Percentiles rank a stretch among this genome's conserved stretches.
These are phyloP conservation scores for Myxocyprinus asiaticus DNA, from an alignment of 2,113 vertebrate species.

Conservation along the genomic window DNA sequence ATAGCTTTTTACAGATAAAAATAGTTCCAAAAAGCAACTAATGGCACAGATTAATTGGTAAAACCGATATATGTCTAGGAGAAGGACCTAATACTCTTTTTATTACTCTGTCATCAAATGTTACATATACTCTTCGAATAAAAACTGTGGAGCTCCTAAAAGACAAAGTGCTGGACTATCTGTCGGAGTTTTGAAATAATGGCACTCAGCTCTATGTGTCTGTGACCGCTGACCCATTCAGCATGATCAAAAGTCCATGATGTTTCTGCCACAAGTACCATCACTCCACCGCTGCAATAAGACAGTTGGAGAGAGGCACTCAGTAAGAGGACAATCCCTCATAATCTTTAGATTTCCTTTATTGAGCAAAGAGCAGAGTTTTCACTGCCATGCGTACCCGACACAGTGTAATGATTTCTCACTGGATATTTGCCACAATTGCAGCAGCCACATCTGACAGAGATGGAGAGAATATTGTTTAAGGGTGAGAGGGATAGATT, in stretches of 20 bases:
- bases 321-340: conserved; percentile 29
- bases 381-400: conserved; percentile 33
- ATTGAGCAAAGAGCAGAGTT: conserved; percentile 32
- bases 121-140: not conserved
- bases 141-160: not conserved
- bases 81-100: not conserved
- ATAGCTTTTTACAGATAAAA: too few relatives aligned
- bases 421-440: conserved; percentile 69
- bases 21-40: not conserved
- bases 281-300: conserved; percentile 1
- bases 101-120: not conserved
- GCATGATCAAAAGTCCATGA: conserved; percentile 22
- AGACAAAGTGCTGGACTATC: not conserved
- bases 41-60: too few relatives aligned
- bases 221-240: not conserved
- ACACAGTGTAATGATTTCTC: conserved; percentile 63
- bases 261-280: not conserved
- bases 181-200: conserved; percentile 2
- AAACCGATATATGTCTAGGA: too few relatives aligned
- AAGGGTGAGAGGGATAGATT: conserved; percentile 77
- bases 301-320: conserved; percentile 14
- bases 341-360: conserved; percentile 37
- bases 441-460: conserved; percentile 63
- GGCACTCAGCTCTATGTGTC: not conserved
- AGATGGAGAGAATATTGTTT: conserved; percentile 71